Conservation (phyloP, 2,113 vertebrate genomes). For the Origma solitaria region DNA sequence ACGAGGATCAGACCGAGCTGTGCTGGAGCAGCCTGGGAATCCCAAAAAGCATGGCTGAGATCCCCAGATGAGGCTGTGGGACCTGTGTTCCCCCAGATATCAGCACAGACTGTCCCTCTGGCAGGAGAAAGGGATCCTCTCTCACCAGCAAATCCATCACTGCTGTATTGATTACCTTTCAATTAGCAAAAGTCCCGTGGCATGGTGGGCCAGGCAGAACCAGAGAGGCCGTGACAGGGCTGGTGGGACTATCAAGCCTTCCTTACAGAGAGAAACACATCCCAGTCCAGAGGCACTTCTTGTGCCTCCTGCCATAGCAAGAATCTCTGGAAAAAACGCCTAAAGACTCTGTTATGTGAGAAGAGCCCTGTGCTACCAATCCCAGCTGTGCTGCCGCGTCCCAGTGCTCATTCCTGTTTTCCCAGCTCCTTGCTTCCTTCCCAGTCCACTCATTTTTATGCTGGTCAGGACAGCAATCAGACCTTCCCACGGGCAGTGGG, state of each 20-base stretch:
- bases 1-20: rapidly evolving
- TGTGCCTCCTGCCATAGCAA: not conserved
- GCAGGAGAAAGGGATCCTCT: not conserved
- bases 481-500: not conserved
- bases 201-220: not conserved
- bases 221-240: no score
- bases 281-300: not conserved
- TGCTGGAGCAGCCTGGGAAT: not conserved
- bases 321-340: not conserved
- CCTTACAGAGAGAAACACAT: not conserved
- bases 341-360: rapidly evolving
- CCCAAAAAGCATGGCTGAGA: not conserved
- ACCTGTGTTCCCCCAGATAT: rapidly evolving
- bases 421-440: not conserved
- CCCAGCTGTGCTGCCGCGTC: not conserved
- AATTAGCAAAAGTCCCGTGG: not conserved
- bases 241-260: not conserved
- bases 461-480: not conserved
- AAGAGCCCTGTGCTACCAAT: rapidly evolving
- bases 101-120: rapidly evolving
- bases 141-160: not conserved
- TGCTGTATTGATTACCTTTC: not conserved
- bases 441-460: not conserved
- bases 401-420: rapidly evolving
- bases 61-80: not conserved